A percentile compares a stretch with the other conserved stretches of the same genome.
phyloP scores from a whole-genome alignment of 2,113 vertebrate genomes.

The Eubucco bourcierii region DNA sequence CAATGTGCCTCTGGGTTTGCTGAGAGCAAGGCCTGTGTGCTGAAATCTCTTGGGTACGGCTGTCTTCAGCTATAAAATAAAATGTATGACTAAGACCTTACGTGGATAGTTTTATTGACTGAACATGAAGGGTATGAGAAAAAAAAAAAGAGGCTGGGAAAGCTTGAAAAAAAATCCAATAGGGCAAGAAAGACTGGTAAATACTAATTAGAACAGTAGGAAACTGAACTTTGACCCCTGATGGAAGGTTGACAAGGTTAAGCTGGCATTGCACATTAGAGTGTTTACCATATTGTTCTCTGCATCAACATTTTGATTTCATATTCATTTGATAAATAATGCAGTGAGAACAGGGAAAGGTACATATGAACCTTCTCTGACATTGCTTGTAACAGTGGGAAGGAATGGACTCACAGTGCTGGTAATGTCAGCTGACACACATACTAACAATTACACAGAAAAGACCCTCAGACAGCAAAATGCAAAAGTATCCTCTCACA shows the following conservation, averaged over 20 bases:
- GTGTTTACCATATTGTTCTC: conserved; percentile 45
- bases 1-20: conserved; percentile 23
- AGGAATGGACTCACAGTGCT: neutral
- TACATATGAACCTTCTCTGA: conserved; percentile 34
- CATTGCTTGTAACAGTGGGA: conserved; percentile 48
- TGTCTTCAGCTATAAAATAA: conserved; percentile 39
- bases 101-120: neutral
- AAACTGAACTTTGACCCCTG: neutral
- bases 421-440: conserved; percentile 44
- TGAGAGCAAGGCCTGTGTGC: neutral
- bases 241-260: neutral
- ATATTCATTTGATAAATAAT: conserved; percentile 67
- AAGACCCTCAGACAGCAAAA: conserved; percentile 50
- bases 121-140: neutral
- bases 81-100: neutral
- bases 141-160: neutral
- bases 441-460: conserved; percentile 44
- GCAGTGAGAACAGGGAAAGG: conserved; percentile 62
- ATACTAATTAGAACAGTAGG: neutral
- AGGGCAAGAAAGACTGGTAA: neutral
- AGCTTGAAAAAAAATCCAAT: neutral
- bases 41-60: conserved; percentile 28
- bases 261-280: neutral
- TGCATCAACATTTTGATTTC: conserved; percentile 49
- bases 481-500: conserved; percentile 38